Evolutionary conservation across 2,888 invertebrate species (phyloP).

Genomic region (Megalurothrips usitatus): DNA sequence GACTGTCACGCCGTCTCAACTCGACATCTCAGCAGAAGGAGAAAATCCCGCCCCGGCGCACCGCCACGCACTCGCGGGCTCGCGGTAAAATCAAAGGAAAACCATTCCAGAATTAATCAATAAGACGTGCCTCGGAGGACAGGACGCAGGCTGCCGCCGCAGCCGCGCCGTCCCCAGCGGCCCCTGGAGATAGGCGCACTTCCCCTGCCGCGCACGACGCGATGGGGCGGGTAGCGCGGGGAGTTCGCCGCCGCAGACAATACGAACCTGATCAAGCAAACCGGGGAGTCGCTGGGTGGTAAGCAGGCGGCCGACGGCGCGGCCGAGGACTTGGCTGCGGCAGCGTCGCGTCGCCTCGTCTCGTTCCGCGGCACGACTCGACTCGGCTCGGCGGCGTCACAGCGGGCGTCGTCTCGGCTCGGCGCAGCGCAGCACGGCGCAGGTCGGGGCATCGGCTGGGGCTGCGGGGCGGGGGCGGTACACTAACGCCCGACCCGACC

Average conservation of each 20-base stretch:
- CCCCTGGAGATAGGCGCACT: not conserved
- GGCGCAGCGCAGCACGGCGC: not conserved
- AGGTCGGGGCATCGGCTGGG: not conserved
- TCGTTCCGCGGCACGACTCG: too few relatives aligned
- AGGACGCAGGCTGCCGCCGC: not conserved
- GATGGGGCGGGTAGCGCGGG: not conserved
- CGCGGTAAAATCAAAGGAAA: not conserved
- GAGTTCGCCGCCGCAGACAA: not conserved
- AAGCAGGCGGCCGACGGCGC: not conserved
- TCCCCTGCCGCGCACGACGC: not conserved
- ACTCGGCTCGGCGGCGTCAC: too few relatives aligned
- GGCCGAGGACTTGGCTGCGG: not conserved
- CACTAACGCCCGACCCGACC: not conserved
- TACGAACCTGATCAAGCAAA: not conserved
- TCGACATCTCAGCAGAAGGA: not conserved
- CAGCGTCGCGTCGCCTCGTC: not conserved
- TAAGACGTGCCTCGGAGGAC: not conserved
- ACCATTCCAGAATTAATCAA: not conserved
- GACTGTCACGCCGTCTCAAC: not conserved
- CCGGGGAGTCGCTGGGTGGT: not conserved
- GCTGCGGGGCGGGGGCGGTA: not conserved
- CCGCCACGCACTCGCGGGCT: not conserved
- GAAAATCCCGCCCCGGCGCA: not conserved
- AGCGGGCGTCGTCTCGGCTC: too few relatives aligned
- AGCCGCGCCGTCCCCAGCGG: too few relatives aligned